Evolutionary conservation across 2,113 vertebrate genomes (phyloP).

Genomic region (Notiomystis cincta): DNA sequence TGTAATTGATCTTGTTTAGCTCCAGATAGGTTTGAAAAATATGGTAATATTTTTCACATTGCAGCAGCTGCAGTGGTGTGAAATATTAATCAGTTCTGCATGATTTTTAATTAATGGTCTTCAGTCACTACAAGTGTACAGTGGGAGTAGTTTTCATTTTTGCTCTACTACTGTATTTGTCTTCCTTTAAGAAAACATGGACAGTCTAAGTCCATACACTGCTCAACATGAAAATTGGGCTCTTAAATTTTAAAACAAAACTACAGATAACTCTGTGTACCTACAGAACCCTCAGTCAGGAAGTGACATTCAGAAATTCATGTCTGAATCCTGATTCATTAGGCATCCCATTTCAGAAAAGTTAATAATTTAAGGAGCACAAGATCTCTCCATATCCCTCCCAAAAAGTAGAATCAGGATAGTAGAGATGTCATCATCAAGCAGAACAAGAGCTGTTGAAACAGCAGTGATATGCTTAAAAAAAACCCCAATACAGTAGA

Average conservation of each 20-base stretch:
- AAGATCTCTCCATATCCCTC: background rate
- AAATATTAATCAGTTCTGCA: background rate
- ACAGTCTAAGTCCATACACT: background rate
- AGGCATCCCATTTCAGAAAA: background rate
- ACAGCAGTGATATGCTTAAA: background rate
- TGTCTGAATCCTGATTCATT: background rate
- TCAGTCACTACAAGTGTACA: background rate
- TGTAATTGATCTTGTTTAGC: background rate
- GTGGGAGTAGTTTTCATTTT: background rate
- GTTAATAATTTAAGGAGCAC: background rate
- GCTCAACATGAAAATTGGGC: background rate
- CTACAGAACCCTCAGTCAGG: background rate
- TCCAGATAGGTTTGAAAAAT: conserved; percentile 11
- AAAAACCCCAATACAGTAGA: background rate
- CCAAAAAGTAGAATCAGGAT: background rate
- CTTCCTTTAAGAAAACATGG: background rate
- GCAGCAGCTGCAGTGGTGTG: background rate
- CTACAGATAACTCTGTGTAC: background rate
- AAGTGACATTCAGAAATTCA: background rate
- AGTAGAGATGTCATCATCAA: background rate
- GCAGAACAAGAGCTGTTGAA: background rate
- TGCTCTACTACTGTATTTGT: background rate
- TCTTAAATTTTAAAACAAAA: background rate
- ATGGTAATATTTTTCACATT: background rate
- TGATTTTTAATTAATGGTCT: background rate